Conservation (phyloP, 2,113 vertebrate species). For the Lamprologus callipterus region DNA sequence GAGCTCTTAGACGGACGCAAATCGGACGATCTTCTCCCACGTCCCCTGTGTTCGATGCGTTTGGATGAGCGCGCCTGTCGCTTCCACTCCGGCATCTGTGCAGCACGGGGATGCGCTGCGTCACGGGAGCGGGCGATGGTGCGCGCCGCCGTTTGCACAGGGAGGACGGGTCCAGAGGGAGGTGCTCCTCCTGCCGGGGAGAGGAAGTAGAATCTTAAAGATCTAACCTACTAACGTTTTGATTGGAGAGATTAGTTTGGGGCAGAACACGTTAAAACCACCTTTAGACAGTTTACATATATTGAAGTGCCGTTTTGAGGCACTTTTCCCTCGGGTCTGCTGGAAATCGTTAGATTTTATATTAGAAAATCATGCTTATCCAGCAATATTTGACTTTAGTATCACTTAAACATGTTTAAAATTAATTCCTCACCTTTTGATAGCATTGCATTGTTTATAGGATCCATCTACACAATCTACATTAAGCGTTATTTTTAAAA, state of each 20-base stretch:
- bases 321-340: neutral
- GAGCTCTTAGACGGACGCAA: conserved; percentile 19
- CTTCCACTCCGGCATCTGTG: conserved; percentile 17
- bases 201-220: neutral
- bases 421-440: neutral
- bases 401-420: neutral
- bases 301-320: neutral
- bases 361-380: neutral
- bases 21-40: conserved; percentile 3
- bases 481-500: neutral
- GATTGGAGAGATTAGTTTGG: neutral
- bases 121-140: conserved; percentile 26
- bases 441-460: neutral
- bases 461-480: neutral
- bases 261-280: neutral
- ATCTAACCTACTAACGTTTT: neutral
- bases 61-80: conserved; percentile 25
- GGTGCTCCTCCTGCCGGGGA: conserved; percentile 2
- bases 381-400: neutral
- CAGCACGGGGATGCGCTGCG: conserved; percentile 23
- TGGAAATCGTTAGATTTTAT: neutral
- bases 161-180: neutral
- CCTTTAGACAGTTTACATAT: neutral
- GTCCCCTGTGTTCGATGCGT: conserved; percentile 16
- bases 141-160: conserved; percentile 17